Conservation (phyloP, 2,888 invertebrate species). For the Dicyrtoma fusca region DNA sequence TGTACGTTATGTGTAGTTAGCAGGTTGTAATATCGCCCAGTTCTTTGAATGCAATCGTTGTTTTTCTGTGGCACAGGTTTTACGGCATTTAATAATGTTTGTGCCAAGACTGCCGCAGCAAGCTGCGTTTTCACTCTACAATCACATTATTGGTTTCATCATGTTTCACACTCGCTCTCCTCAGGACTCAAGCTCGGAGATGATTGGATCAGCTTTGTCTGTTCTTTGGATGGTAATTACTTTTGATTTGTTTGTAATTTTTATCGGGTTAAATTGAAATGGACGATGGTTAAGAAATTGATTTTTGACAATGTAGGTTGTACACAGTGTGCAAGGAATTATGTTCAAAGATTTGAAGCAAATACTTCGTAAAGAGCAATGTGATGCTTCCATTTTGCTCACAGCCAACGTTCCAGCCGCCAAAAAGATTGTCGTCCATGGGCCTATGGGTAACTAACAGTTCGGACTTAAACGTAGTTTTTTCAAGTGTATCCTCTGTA, state of each 20-base stretch:
- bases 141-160: conserved; percentile 98
- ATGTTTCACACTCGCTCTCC: conserved; percentile 99
- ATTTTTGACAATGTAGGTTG: conserved; percentile 67
- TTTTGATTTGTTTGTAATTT: too few species aligned
- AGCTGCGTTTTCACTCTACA: conserved; percentile 96
- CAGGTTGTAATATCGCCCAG: too few species aligned
- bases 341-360: conserved; percentile 99
- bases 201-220: conserved; percentile 92
- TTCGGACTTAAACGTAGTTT: background rate
- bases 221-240: conserved; percentile 96
- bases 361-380: conserved; percentile 97
- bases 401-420: conserved; percentile 99
- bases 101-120: conserved; percentile 93
- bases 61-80: conserved; percentile 61
- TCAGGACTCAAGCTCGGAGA: conserved; percentile 90
- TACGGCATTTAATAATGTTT: conserved; percentile 89
- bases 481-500: too few species aligned
- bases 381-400: conserved; percentile 94
- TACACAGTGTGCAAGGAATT: conserved; percentile 97
- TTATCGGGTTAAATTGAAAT: too few species aligned
- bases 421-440: conserved; percentile 97
- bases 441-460: conserved; percentile 70
- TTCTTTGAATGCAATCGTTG: too few species aligned
- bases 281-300: too few species aligned
- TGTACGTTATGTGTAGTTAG: too few species aligned